Evolutionary conservation across 2,113 vertebrate species (phyloP).

Genomic region (Tachycineta bicolor): DNA sequence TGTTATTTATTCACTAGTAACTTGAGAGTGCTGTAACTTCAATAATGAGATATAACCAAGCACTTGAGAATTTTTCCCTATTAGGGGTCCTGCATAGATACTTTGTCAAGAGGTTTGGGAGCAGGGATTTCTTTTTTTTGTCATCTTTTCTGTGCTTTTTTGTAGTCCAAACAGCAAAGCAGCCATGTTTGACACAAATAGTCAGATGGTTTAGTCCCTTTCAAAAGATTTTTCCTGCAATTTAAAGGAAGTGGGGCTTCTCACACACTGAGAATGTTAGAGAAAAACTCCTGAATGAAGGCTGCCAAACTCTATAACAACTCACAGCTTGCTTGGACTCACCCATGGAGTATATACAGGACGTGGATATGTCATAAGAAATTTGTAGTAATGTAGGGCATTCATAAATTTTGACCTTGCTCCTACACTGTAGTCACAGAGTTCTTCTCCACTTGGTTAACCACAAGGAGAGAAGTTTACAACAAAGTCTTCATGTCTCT

Average conservation of each 20-base stretch:
- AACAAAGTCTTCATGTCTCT: background rate
- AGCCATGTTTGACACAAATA: background rate
- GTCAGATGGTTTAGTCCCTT: background rate
- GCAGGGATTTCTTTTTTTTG: background rate
- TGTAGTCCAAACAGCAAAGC: background rate
- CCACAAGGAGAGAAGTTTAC: background rate
- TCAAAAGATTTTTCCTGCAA: background rate
- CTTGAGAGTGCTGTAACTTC: background rate
- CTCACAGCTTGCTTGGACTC: background rate
- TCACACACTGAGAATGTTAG: background rate
- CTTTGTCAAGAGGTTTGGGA: background rate
- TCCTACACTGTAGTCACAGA: background rate
- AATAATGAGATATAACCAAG: background rate
- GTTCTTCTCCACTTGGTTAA: background rate
- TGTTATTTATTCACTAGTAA: background rate
- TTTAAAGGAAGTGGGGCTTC: background rate
- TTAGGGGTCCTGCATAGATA: background rate
- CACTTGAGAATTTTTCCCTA: background rate
- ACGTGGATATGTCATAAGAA: background rate
- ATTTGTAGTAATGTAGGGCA: background rate
- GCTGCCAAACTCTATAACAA: background rate
- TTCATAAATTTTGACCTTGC: background rate
- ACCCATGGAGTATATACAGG: accelerated
- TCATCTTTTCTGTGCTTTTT: background rate
- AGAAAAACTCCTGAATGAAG: background rate